These are phyloP conservation scores for Pomacea maculata DNA, from an alignment of 1,140 invertebrate genomes.

Conservation along the genomic window DNA sequence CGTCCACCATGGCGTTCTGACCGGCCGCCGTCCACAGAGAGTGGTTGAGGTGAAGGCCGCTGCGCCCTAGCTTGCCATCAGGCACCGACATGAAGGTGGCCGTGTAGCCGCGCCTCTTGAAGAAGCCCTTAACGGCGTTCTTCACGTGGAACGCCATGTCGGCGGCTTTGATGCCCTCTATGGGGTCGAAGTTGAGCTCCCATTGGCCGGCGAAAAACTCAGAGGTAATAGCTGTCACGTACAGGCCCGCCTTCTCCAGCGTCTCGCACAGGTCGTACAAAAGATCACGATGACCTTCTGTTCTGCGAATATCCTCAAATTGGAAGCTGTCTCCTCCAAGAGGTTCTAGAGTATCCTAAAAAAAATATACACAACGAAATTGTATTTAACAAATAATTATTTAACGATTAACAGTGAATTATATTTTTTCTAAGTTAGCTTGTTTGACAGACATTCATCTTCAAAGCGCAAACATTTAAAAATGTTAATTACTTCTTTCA, in stretches of 20 bases:
- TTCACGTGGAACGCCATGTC: constrained; percentile 13
- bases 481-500: constrained; percentile 2
- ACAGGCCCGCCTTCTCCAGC: neutral
- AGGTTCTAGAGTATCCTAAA: neutral
- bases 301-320: neutral
- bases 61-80: constrained; percentile 3
- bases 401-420: too few species aligned
- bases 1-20: constrained; percentile 29
- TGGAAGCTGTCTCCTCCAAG: neutral
- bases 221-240: neutral
- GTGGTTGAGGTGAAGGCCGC: constrained; percentile 35
- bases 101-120: constrained; percentile 9
- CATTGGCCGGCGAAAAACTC: constrained; percentile 17
- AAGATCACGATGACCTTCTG: neutral
- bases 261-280: constrained; percentile 10
- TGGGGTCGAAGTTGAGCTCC: constrained; percentile 9
- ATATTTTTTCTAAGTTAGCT: too few species aligned
- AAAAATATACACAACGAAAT: too few species aligned
- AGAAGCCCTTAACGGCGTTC: constrained; percentile 13
- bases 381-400: too few species aligned
- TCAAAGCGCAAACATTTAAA: neutral
- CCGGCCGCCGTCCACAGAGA: constrained; percentile 29
- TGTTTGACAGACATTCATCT: too few species aligned
- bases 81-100: constrained; percentile 40
- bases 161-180: constrained; percentile 5